Evolutionary conservation across 2,797 vertebrate species (phyloP).

Genomic region (Notolabrus celidotus): DNA sequence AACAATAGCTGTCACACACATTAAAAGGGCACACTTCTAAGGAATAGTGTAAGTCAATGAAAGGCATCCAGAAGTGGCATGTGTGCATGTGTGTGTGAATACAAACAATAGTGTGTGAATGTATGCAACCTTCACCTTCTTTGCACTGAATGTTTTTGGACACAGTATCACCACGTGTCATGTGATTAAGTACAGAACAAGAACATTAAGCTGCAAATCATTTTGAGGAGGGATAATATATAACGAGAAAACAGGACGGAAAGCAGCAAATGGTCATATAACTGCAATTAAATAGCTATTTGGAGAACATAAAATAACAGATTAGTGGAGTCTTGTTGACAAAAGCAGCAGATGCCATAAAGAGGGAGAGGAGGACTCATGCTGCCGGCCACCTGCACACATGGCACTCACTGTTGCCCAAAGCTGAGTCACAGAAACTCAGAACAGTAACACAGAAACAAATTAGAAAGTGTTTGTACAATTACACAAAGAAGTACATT

Average conservation of each 20-base stretch:
- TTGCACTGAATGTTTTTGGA: background rate
- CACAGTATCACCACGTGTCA: background rate
- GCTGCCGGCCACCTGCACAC: slow-evolving; percentile 41
- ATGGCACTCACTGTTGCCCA: slow-evolving; percentile 13
- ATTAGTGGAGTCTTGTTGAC: slow-evolving; percentile 6
- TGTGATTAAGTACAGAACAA: background rate
- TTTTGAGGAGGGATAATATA: background rate
- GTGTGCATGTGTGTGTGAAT: background rate
- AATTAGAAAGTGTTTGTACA: background rate
- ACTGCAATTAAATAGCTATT: background rate
- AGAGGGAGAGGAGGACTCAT: slow-evolving; percentile 28
- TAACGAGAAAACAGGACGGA: background rate
- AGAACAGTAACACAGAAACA: slow-evolving; percentile 3
- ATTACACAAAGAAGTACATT: background rate
- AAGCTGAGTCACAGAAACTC: slow-evolving; percentile 16
- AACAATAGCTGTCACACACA: slow-evolving; percentile 8
- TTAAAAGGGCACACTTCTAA: background rate
- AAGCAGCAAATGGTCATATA: background rate
- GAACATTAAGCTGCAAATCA: background rate
- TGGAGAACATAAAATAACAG: slow-evolving; percentile 7
- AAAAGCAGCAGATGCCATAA: slow-evolving; percentile 12
- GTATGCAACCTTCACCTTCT: background rate
- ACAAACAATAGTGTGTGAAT: background rate
- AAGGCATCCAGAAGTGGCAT: background rate
- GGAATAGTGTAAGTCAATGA: background rate